Conservation (phyloP, 1,140 invertebrate species). For the Brevipalpus yothersi region DNA sequence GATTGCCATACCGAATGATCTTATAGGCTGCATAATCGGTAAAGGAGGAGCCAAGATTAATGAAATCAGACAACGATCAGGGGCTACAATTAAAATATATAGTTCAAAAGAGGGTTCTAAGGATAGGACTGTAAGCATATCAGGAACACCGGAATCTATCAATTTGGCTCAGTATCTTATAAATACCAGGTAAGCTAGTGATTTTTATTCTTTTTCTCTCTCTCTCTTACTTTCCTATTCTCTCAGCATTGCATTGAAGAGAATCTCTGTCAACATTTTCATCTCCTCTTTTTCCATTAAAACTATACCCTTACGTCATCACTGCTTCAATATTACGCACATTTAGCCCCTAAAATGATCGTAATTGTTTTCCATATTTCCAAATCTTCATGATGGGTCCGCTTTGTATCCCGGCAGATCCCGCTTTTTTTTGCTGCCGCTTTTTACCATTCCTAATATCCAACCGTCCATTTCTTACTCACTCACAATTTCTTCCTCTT, state of each 20-base stretch:
- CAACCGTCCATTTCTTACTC: background rate
- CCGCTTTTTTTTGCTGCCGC: background rate
- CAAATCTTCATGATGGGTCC: no score
- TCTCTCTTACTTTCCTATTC: no score
- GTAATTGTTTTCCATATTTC: no score
- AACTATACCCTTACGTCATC: no score
- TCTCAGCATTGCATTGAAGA: no score
- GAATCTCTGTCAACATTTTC: no score
- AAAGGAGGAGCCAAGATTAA: constrained; percentile 98
- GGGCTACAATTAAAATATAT: constrained; percentile 92
- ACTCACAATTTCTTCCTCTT: background rate
- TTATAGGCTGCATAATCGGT: constrained; percentile 96
- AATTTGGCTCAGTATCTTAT: constrained; percentile 93
- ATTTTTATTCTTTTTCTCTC: no score
- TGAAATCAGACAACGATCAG: constrained; percentile 93
- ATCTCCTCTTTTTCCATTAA: no score
- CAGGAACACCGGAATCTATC: constrained; percentile 83
- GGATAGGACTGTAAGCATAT: constrained; percentile 87
- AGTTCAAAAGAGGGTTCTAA: constrained; percentile 87
- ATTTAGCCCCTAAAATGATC: no score
- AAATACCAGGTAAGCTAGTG: constrained; percentile 56
- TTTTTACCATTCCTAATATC: background rate
- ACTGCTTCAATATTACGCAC: no score
- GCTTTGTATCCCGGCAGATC: no score
- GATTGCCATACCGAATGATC: constrained; percentile 93